These are phyloP conservation scores for Noctuana brunneofusca DNA, from an alignment of 2,888 invertebrate genomes.

Conservation along the genomic window DNA sequence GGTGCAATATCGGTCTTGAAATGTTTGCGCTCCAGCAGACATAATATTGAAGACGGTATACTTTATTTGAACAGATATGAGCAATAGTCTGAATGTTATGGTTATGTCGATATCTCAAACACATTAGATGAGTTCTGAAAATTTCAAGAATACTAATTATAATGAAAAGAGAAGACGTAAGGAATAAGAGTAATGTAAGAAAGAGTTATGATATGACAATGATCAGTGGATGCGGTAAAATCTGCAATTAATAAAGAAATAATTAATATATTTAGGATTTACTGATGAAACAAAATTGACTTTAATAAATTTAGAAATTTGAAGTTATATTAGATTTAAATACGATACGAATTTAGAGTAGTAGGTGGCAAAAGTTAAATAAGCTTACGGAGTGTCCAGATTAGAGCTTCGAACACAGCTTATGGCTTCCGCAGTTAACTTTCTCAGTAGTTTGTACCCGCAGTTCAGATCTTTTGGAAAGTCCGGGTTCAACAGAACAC, in stretches of 20 bases:
- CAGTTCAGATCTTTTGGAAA: constrained; percentile 53
- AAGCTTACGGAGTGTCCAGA: constrained; percentile 64
- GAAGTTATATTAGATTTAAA: background rate
- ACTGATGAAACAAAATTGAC: background rate
- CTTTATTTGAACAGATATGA: constrained; percentile 24
- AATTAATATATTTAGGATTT: background rate
- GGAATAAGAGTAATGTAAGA: no score
- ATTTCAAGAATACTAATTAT: background rate
- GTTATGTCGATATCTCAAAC: background rate
- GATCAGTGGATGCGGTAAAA: no score
- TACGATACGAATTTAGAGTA: background rate
- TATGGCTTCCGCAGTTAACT: constrained; percentile 59
- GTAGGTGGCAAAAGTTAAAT: constrained; percentile 1
- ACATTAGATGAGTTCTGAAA: background rate
- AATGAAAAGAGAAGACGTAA: background rate
- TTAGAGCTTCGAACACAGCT: constrained; percentile 58
- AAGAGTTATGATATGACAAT: no score
- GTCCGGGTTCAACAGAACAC: constrained; percentile 64
- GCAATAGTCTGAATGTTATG: background rate
- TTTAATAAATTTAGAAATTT: background rate
- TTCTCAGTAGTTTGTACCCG: constrained; percentile 57
- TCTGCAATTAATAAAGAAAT: background rate
- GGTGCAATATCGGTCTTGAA: constrained; percentile 28
- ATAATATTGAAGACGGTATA: constrained; percentile 31
- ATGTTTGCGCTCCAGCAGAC: constrained; percentile 29